Percentiles rank a stretch among this genome's conserved stretches.
These are phyloP conservation scores for Drosophila baimaii DNA, from an alignment of 1,140 invertebrate genomes.

Conservation along the genomic window DNA sequence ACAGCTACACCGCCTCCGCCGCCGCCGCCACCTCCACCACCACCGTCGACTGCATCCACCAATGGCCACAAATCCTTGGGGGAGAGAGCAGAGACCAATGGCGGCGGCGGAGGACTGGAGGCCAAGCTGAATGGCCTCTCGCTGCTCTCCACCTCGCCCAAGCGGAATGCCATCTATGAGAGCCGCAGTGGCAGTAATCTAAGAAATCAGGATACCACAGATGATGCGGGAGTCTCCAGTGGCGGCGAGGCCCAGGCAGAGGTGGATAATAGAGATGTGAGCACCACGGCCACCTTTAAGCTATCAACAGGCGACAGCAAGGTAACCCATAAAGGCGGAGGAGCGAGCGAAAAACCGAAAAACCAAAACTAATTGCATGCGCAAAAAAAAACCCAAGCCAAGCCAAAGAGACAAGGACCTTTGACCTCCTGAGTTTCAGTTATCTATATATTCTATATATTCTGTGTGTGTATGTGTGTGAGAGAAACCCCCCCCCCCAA, in stretches of 20 bases:
- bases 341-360: not conserved
- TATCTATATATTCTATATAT: not conserved
- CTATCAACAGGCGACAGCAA: conserved; percentile 58
- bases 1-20: not conserved
- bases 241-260: conserved; percentile 4
- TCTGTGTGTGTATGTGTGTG: conserved; percentile 23
- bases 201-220: conserved; percentile 52
- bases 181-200: conserved; percentile 26
- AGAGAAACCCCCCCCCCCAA: not conserved
- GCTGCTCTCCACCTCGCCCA: conserved; percentile 59
- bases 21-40: conserved; percentile 3
- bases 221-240: conserved; percentile 45
- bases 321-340: conserved; percentile 49
- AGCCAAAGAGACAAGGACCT: conserved; percentile 15
- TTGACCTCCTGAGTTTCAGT: conserved; percentile 8
- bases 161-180: conserved; percentile 72
- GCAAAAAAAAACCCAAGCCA: conserved; percentile 7
- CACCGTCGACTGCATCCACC: not conserved
- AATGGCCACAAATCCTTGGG: conserved; percentile 38
- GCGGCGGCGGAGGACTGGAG: conserved; percentile 57
- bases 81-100: conserved; percentile 12
- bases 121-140: conserved; percentile 65
- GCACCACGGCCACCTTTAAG: conserved; percentile 62
- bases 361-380: conserved; percentile 41
- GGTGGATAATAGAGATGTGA: conserved; percentile 51